phyloP scores from a whole-genome alignment of 1,140 invertebrate genomes.

The Telenomus remus region DNA sequence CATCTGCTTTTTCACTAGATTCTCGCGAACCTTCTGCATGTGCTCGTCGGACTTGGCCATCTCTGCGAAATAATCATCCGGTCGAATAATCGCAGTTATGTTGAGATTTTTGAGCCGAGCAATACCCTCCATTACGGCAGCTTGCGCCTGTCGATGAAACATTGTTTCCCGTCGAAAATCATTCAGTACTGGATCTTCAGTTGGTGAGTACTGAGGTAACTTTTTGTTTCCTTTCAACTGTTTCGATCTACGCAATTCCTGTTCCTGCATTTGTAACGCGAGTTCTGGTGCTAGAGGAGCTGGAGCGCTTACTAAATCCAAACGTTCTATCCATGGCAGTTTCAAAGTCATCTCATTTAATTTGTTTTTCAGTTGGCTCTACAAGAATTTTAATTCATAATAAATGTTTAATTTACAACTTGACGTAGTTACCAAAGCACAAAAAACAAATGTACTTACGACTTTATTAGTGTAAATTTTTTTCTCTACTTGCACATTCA shows the following conservation, averaged over 20 bases:
- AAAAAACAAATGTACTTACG: conserved; percentile 68
- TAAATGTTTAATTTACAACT: conserved; percentile 3
- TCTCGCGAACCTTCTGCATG: conserved; percentile 96
- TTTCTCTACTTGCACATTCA: conserved; percentile 81
- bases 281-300: conserved; percentile 89
- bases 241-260: conserved; percentile 81
- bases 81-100: conserved; percentile 85
- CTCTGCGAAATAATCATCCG: conserved; percentile 98
- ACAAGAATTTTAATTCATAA: conserved; percentile 39
- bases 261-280: conserved; percentile 84
- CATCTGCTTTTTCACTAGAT: conserved; percentile 88
- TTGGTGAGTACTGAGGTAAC: conserved; percentile 78
- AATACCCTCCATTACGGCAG: conserved; percentile 87
- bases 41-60: conserved; percentile 98
- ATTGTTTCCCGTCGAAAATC: conserved; percentile 94
- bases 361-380: conserved; percentile 79
- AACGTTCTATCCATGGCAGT: conserved; percentile 88
- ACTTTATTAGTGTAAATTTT: conserved; percentile 82
- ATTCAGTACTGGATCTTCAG: conserved; percentile 89
- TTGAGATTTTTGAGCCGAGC: conserved; percentile 83
- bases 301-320: conserved; percentile 85
- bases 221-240: conserved; percentile 82
- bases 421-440: neutral
- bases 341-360: conserved; percentile 82
- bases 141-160: conserved; percentile 95